Evolutionary conservation across 2,797 vertebrate species (phyloP).

Genomic region (Esox masquinongy): DNA sequence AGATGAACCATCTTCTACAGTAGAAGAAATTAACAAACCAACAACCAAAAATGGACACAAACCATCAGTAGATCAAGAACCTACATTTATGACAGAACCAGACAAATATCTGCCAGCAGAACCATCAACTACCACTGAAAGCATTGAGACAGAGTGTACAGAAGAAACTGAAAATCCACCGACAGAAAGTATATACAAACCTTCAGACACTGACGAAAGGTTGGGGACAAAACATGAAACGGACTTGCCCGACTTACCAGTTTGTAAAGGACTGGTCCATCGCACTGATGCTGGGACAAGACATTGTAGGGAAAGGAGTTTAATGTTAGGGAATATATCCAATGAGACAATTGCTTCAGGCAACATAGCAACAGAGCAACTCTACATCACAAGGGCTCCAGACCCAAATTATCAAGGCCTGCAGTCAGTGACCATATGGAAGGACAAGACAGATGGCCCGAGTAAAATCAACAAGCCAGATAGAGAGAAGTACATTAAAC

Average conservation of each 20-base stretch:
- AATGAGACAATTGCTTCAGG: neutral
- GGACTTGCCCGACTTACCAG: neutral
- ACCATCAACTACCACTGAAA: neutral
- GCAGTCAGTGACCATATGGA: neutral
- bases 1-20: neutral
- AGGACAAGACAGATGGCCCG: neutral
- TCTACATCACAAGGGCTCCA: neutral
- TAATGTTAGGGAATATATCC: neutral
- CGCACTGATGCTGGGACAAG: slow-evolving; percentile 15
- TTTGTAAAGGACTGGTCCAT: slow-evolving; percentile 29
- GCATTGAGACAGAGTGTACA: neutral
- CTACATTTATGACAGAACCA: neutral
- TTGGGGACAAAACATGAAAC: neutral
- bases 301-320: slow-evolving; percentile 17
- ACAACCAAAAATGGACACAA: too few relatives aligned
- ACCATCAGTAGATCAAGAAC: neutral
- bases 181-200: neutral
- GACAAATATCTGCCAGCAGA: neutral
- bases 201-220: neutral
- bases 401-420: neutral
- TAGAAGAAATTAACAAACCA: neutral
- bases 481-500: neutral
- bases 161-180: neutral
- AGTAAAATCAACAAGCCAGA: neutral
- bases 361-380: neutral